Percentiles rank a stretch among this genome's conserved stretches.
phyloP scores from a whole-genome alignment of 1,140 invertebrate genomes.

The Acarapis woodi region DNA sequence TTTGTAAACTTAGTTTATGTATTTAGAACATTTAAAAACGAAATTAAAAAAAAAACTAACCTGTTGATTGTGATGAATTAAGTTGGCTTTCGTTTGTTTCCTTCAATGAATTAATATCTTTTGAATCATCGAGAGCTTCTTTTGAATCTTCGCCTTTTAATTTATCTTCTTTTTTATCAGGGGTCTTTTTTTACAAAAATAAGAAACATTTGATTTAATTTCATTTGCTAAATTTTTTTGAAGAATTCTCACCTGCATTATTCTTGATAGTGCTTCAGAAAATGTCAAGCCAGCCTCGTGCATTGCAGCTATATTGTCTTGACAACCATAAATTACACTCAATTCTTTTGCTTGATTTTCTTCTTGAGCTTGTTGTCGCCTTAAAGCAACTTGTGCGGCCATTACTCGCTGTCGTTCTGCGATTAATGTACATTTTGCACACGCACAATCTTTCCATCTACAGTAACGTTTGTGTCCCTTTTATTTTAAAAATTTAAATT shows the following conservation, averaged over 20 bases:
- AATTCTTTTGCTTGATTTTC: constrained; percentile 87
- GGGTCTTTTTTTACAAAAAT: too few species aligned
- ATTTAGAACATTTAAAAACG: too few species aligned
- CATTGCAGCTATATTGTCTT: constrained; percentile 16
- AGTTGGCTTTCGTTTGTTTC: too few species aligned
- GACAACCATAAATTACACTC: constrained; percentile 42
- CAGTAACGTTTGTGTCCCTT: constrained; percentile 83
- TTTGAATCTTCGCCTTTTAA: too few species aligned
- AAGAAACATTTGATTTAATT: too few species aligned
- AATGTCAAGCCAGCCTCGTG: constrained; percentile 15
- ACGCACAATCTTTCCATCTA: constrained; percentile 77
- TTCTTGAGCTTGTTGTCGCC: constrained; percentile 40
- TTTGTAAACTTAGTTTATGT: too few species aligned
- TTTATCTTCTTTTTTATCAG: too few species aligned
- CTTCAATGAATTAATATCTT: too few species aligned
- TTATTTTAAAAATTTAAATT: neutral
- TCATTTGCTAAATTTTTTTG: too few species aligned
- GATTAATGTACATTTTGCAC: constrained; percentile 92
- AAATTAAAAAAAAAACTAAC: too few species aligned
- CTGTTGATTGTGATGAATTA: too few species aligned
- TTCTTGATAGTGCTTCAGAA: constrained; percentile 14
- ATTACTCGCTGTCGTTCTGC: constrained; percentile 91
- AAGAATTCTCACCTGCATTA: constrained; percentile 10
- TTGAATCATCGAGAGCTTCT: too few species aligned
- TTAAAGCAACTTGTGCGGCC: constrained; percentile 75